Evolutionary conservation across 2,888 invertebrate genomes (phyloP).

Genomic region (Caprella mutica): DNA sequence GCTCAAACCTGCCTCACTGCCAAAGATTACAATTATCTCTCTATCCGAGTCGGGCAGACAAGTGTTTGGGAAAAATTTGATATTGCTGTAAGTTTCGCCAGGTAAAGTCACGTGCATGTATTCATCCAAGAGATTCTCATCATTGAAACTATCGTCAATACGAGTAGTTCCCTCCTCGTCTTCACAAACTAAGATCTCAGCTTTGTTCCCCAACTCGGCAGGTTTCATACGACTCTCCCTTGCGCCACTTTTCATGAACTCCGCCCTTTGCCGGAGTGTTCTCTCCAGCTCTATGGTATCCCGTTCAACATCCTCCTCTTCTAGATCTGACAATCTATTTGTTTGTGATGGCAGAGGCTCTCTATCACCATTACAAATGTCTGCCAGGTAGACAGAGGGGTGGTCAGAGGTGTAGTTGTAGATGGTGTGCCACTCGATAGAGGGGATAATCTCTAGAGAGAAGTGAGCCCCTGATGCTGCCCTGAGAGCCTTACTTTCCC

Average conservation of each 20-base stretch:
- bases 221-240: too few relatives aligned
- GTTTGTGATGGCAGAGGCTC: too few relatives aligned
- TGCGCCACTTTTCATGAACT: too few relatives aligned
- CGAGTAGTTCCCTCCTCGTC: background rate
- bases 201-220: too few relatives aligned
- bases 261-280: too few relatives aligned
- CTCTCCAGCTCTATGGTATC: background rate
- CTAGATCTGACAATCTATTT: too few relatives aligned
- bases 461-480: slow-evolving; percentile 79
- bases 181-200: background rate
- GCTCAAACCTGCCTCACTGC: slow-evolving; percentile 81
- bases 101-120: too few relatives aligned
- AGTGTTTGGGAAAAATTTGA: background rate
- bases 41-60: slow-evolving; percentile 19
- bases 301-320: background rate
- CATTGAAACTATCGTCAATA: background rate
- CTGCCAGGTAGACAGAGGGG: slow-evolving; percentile 45
- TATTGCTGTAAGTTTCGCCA: too few relatives aligned
- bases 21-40: slow-evolving; percentile 70
- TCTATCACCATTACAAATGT: slow-evolving; percentile 8
- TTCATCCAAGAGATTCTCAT: slow-evolving; percentile 1
- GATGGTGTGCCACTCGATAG: slow-evolving; percentile 56
- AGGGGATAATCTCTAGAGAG: slow-evolving; percentile 54
- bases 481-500: slow-evolving; percentile 78
- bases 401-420: slow-evolving; percentile 44